These are phyloP conservation scores for Norana najaformis DNA, from an alignment of 2,888 invertebrate species.

Conservation along the genomic window DNA sequence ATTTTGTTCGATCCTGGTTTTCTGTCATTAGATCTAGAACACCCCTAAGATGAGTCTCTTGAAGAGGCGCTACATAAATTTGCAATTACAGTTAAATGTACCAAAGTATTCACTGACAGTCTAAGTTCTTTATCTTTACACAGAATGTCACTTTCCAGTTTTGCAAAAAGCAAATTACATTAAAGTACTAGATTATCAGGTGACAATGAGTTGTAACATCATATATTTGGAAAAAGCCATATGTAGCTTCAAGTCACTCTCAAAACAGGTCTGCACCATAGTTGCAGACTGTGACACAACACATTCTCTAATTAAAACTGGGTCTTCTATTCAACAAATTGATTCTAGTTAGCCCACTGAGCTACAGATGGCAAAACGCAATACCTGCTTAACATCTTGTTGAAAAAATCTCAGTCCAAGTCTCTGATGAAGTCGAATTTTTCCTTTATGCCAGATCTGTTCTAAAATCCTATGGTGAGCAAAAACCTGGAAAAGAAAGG, in stretches of 20 bases:
- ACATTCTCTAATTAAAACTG: neutral
- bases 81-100: no score
- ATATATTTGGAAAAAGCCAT: neutral
- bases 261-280: neutral
- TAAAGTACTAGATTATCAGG: neutral
- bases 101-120: neutral
- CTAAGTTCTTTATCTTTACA: no score
- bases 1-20: no score
- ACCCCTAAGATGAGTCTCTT: no score
- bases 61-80: no score
- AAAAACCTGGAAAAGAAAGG: constrained; percentile 69
- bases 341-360: neutral
- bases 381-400: constrained; percentile 92
- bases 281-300: neutral
- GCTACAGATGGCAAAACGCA: neutral
- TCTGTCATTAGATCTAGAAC: no score
- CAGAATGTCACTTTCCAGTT: no score
- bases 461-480: constrained; percentile 91
- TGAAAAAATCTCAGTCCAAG: constrained; percentile 89
- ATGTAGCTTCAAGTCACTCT: neutral
- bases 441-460: constrained; percentile 90
- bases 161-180: neutral
- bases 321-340: neutral
- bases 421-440: constrained; percentile 91
- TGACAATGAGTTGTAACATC: neutral